Evolutionary conservation across 1,140 invertebrate genomes (phyloP).

Genomic region (Drosophila cardini): DNA sequence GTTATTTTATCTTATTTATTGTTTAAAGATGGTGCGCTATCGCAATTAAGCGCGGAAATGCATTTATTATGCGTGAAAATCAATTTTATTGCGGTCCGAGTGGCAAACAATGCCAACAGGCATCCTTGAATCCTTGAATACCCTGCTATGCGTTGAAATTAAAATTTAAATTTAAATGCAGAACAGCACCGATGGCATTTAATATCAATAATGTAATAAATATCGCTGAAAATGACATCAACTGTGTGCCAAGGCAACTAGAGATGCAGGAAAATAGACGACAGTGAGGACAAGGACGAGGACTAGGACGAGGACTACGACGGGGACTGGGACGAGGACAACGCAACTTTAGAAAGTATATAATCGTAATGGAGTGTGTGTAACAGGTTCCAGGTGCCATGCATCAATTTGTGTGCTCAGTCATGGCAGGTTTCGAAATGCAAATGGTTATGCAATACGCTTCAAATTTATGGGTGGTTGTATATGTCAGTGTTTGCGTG

Average conservation of each 20-base stretch:
- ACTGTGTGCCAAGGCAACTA: background rate
- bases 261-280: background rate
- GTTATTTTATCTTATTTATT: conserved; percentile 60
- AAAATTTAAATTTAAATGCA: conserved; percentile 63
- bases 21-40: conserved; percentile 62
- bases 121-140: background rate
- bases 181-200: conserved; percentile 46
- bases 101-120: conserved; percentile 45
- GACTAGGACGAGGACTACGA: background rate
- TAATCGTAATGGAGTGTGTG: conserved; percentile 7
- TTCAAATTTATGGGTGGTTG: conserved; percentile 31
- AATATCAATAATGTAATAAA: conserved; percentile 79
- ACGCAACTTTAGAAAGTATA: conserved; percentile 1
- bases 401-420: conserved; percentile 65
- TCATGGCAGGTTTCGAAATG: conserved; percentile 61
- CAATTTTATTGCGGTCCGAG: conserved; percentile 36
- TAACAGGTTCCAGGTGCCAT: conserved; percentile 51
- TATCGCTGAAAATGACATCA: conserved; percentile 38
- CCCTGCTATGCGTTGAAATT: conserved; percentile 14
- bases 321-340: background rate
- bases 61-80: conserved; percentile 65
- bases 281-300: background rate
- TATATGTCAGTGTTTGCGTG: background rate
- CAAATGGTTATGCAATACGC: conserved; percentile 66
- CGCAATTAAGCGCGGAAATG: conserved; percentile 65